Base-by-base conservation (phyloP, 1,140 invertebrate genomes). In the Eriosoma lanigerum region DNA sequence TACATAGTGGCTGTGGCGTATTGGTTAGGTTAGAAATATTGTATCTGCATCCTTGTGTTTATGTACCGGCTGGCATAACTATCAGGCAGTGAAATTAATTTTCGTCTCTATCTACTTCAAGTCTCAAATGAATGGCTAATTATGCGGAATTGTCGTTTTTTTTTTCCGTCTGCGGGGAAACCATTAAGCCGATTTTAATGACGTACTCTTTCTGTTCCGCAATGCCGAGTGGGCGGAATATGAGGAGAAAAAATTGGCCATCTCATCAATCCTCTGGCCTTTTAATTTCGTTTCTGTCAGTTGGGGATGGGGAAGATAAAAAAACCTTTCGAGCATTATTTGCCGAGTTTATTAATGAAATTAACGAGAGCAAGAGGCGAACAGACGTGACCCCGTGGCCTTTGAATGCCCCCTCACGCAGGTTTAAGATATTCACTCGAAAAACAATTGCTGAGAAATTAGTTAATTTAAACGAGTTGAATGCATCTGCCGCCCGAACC, bases 401-500 rank as follows among this genome's bases (percentile, higher is more conserved):
- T 73, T 73, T 73, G 70, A 54, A 70, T 10, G 66, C 44, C 70
- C 70, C 46, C 48, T n/a, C n/a, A n/a, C n/a, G n/a, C n/a, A n/a
- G 24, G 70, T 15, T 24, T 73, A 21, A 54, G 24, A 70, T 48
- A 70, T 50, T 70, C 66, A 46, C 66, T 48, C 8, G 26, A 32
- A 52, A 50, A 73, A 73, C 50, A 73, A 73, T 75, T 32, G 73
- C 32, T 26, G 73, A 24, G 73, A 76, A 76, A 76, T 76, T 52
- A 54, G 70, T 73, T 73, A 54, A 54, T 73, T 73, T 44, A 60
- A 76, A 76, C 32, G 70, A 73, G 70, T 73, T 54, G 24, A 52
- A 72, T 19, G 60, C 60, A 26, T 62, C 29, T 62, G 60, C 60
- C 60, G 6, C 29, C 9, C n/a, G n/a, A n/a, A 13, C 8, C 29